Evolutionary conservation across 1,140 invertebrate genomes (phyloP).

Genomic region (Lasioglossum baleicum): DNA sequence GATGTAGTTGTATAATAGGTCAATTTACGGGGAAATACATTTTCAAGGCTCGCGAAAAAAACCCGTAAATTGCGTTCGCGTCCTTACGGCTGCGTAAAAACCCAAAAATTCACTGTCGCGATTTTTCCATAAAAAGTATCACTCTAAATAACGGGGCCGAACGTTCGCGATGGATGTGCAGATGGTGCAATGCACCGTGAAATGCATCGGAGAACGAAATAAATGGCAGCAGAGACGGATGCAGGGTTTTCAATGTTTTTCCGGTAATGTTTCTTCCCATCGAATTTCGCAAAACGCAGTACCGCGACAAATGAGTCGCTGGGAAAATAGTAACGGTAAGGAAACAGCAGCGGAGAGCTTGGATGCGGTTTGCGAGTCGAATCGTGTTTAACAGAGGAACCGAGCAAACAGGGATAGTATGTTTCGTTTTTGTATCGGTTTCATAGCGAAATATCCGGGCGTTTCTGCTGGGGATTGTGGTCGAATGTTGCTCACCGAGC

Average conservation of each 20-base stretch:
- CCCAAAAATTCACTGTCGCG: background rate
- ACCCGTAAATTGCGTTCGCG: background rate
- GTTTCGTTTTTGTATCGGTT: background rate
- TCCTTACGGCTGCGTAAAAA: background rate
- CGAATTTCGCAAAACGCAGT: no score
- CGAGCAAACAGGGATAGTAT: background rate
- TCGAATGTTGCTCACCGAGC: background rate
- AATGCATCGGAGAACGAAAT: background rate
- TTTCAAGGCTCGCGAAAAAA: no score
- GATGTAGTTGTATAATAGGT: no score
- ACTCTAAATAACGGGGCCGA: background rate
- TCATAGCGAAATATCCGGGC: no score
- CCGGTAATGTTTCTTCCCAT: background rate
- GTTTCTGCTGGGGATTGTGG: background rate
- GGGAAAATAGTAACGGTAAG: no score
- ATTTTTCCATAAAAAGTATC: slow-evolving; percentile 17
- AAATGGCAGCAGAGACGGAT: background rate
- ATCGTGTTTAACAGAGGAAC: background rate
- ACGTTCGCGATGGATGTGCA: slow-evolving; percentile 5
- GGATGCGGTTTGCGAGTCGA: no score
- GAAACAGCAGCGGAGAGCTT: no score
- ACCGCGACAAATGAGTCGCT: no score
- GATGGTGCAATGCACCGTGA: background rate
- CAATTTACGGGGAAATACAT: no score
- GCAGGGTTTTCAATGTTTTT: background rate